Evolutionary conservation across 2,113 vertebrate genomes (phyloP).

Genomic region (Platichthys flesus): DNA sequence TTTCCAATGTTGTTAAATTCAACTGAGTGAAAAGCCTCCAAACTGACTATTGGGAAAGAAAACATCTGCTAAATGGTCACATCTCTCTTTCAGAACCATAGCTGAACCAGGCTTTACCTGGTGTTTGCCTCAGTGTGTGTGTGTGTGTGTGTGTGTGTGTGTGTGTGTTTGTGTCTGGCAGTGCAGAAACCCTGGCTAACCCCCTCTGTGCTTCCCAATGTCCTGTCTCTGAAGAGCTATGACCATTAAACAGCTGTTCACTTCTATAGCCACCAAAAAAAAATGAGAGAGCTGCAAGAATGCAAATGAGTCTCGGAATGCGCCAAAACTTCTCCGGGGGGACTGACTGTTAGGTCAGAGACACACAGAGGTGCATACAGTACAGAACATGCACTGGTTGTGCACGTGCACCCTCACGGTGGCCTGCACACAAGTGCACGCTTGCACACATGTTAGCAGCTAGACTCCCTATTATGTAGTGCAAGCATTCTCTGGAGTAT

Average conservation of each 20-base stretch:
- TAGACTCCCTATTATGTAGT: conserved; percentile 65
- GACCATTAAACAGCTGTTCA: conserved; percentile 82
- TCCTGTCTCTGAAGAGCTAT: conserved; percentile 81
- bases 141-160: conserved; percentile 4
- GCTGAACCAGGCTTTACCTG: conserved; percentile 68
- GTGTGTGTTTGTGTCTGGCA: conserved; percentile 36
- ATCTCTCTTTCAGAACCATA: conserved; percentile 58
- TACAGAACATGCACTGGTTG: conserved; percentile 36
- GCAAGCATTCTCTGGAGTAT: conserved; percentile 67
- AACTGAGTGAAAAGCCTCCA: conserved; percentile 71
- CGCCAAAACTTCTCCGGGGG: conserved; percentile 72
- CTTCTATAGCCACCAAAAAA: conserved; percentile 65
- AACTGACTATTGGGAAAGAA: conserved; percentile 66
- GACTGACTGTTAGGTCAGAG: conserved; percentile 71
- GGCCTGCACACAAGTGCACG: not conserved
- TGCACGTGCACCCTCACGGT: conserved; percentile 20
- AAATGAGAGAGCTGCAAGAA: conserved; percentile 70
- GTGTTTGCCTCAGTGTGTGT: conserved; percentile 43
- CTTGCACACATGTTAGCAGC: conserved; percentile 41
- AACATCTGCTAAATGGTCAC: conserved; percentile 80
- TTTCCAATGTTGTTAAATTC: conserved; percentile 73
- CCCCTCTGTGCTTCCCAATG: conserved; percentile 74
- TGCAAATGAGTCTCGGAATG: conserved; percentile 78
- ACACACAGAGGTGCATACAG: conserved; percentile 39
- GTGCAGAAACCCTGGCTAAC: conserved; percentile 69